A percentile compares a stretch with the other conserved stretches of the same genome.
Evolutionary conservation across 2,797 vertebrate species (phyloP).

Genomic region (Rhynchonycteris naso): DNA sequence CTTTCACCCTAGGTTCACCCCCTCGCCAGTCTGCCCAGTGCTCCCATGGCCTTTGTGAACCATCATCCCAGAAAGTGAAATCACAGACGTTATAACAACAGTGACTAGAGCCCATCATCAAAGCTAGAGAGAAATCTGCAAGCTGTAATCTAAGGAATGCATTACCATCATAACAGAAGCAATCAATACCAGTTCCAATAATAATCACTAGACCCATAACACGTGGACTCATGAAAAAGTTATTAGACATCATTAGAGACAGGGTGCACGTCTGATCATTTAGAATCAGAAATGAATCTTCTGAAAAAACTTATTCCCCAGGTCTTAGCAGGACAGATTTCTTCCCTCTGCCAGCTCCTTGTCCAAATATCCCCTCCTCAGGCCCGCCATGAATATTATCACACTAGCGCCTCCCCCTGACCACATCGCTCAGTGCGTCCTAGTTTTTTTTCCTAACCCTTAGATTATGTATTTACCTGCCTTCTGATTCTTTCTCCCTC

Average conservation of each 20-base stretch:
- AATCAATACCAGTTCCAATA: neutral
- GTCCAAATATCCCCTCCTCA: neutral
- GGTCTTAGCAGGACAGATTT: neutral
- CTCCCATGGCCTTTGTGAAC: neutral
- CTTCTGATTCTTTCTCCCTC: neutral
- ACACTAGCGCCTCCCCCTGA: fast-evolving
- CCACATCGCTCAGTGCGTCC: fast-evolving
- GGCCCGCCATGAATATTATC: neutral
- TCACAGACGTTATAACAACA: neutral
- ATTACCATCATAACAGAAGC: neutral
- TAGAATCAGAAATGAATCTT: neutral
- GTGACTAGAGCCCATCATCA: neutral
- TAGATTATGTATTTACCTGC: neutral
- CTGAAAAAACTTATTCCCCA: neutral
- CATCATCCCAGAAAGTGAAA: neutral
- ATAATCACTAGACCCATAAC: neutral
- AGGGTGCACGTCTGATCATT: neutral
- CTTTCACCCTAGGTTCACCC: neutral
- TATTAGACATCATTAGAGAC: neutral
- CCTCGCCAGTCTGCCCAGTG: fast-evolving
- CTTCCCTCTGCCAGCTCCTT: too few relatives aligned
- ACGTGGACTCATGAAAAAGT: neutral
- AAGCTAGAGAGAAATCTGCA: neutral
- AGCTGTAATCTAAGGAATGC: neutral
- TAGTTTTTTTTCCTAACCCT: neutral